Evolutionary conservation across 2,888 invertebrate genomes (phyloP), one percentile per base, ranked within the genome.

Genomic region (Villa cingulata): DNA sequence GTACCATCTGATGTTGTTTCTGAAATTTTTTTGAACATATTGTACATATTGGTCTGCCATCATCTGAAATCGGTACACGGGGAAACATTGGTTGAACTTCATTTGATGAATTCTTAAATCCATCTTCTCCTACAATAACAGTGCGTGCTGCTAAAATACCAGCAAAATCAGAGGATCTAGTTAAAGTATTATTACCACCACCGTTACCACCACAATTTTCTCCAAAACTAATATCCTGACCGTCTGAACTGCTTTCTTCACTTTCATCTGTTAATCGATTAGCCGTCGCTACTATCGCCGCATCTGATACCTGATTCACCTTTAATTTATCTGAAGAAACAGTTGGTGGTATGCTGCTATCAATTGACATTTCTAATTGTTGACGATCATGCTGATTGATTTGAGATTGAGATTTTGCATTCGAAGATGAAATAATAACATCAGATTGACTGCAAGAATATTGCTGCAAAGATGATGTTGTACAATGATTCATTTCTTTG

Each of bases 11-110:
- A 52, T 88, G 88, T 51, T 88, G 85, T 67, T 94, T 90, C 52
- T 83, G 86, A 70, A 96, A 96, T 46, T 84, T 83, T 70, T 94
- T 92, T 56, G 85, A 82, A 70, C 96, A 96, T 60, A 94, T 83
- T 48, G 77, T 78, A 61, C 90, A 91, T 32, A 83, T 79, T 56
- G 84, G 80, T 47, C 83, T 77, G 1, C 83, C 84, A 59, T 86
- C 85, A 60, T 83, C 82, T 62, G 78, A 48, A 14, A 56, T 75
- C 14, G 81, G 74, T 53, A 74, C 65, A 6, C 75, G 71, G 7
- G 74, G 72, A 39, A 74, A 68, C 57, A 73, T 74, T 4, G 73
- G 59, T 43, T 58, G 56, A 12, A 59, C 59, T 52, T 59, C 59
- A 41, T 53, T 66, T 34, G 58, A 72, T 62, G 61, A 71, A 72